These are phyloP conservation scores for Pecten maximus DNA, from an alignment of 2,888 invertebrate genomes.

Conservation along the genomic window DNA sequence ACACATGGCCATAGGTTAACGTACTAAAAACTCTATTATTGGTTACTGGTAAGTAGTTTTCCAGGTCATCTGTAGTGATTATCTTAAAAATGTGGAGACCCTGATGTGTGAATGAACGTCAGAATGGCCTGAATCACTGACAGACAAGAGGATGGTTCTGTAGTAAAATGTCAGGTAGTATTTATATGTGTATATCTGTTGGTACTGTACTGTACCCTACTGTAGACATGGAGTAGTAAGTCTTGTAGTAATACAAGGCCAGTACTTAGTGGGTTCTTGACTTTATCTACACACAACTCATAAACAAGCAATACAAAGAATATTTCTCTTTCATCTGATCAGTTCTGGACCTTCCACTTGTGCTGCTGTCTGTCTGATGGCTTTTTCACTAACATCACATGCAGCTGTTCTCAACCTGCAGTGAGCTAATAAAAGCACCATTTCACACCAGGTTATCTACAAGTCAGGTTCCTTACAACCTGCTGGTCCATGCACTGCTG, in stretches of 20 bases:
- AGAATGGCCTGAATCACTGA: background rate
- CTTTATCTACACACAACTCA: slow-evolving; percentile 11
- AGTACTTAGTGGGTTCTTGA: background rate
- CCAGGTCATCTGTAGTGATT: background rate
- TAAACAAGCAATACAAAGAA: slow-evolving; percentile 16
- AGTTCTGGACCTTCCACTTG: background rate
- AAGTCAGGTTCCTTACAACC: background rate
- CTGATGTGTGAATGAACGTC: slow-evolving; percentile 8
- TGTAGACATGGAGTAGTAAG: background rate
- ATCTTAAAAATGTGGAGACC: background rate
- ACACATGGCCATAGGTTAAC: background rate
- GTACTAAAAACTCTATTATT: too few relatives aligned
- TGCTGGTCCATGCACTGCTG: too few relatives aligned
- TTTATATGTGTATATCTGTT: background rate
- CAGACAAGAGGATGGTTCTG: background rate
- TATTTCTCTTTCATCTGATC: slow-evolving; percentile 1
- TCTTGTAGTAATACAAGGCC: background rate
- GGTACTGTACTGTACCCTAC: background rate
- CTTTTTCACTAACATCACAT: slow-evolving; percentile 1
- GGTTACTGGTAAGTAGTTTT: background rate
- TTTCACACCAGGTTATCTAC: background rate
- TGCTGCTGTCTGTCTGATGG: background rate
- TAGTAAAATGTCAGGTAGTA: background rate
- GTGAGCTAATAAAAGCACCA: background rate
- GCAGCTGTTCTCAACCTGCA: slow-evolving; percentile 1